phyloP scores from a whole-genome alignment of 1,140 invertebrate genomes.

The Ceratina australensis region DNA sequence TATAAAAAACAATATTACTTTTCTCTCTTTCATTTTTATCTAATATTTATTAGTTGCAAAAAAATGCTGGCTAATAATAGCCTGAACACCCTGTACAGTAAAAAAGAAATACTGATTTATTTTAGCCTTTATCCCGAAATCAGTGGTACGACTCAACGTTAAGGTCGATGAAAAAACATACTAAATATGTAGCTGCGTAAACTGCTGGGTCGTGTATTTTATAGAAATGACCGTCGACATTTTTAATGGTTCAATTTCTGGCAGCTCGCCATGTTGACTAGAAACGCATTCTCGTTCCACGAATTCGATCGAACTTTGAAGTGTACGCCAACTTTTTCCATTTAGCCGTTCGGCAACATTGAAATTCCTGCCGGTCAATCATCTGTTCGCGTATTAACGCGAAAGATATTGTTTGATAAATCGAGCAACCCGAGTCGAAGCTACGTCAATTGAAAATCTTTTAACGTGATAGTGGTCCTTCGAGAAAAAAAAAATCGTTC shows the following conservation, averaged over 20 bases:
- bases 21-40: no score
- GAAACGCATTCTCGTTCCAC: slow-evolving; percentile 1
- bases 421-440: not conserved
- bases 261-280: not conserved
- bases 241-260: slow-evolving; percentile 48
- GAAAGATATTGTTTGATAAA: not conserved
- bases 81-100: no score
- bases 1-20: no score
- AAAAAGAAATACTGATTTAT: no score
- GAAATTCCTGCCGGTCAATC: not conserved
- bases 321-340: slow-evolving; percentile 40
- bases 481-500: not conserved
- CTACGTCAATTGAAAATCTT: not conserved
- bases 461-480: not conserved
- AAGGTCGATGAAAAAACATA: slow-evolving; percentile 14
- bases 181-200: slow-evolving; percentile 39
- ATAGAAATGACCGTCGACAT: slow-evolving; percentile 20
- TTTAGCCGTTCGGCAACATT: not conserved
- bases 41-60: no score
- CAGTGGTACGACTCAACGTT: slow-evolving; percentile 10
- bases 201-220: slow-evolving; percentile 13
- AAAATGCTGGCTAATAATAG: no score
- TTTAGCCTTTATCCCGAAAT: no score
- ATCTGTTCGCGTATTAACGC: not conserved
- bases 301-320: slow-evolving; percentile 39